Evolutionary conservation across 2,797 vertebrate species (phyloP).

Genomic region (Mormyrops boulengeri): DNA sequence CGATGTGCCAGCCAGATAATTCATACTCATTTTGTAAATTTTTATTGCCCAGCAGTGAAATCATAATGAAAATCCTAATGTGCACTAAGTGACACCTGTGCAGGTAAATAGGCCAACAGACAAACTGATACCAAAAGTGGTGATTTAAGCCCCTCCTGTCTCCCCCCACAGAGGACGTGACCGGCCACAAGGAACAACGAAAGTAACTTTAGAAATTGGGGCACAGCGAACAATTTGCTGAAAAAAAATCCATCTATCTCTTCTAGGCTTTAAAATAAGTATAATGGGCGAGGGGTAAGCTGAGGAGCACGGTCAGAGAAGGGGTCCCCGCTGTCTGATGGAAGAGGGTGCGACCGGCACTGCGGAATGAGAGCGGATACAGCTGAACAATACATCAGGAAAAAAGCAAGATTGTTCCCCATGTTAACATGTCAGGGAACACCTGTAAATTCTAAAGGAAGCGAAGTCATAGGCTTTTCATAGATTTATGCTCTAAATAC

Average conservation of each 20-base stretch:
- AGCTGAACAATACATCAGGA: not conserved
- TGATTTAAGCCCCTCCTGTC: not conserved
- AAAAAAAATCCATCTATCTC: not conserved
- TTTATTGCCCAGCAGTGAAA: not conserved
- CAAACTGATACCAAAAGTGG: not conserved
- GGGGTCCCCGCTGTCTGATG: not conserved
- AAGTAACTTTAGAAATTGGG: slow-evolving; percentile 13
- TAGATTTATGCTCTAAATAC: not conserved
- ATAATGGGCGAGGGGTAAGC: not conserved
- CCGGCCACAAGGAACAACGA: not conserved
- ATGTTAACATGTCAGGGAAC: not conserved
- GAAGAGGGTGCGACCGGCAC: not conserved
- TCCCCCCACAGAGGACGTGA: not conserved
- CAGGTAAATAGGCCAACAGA: not conserved
- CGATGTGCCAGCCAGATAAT: not conserved
- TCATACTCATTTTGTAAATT: not conserved
- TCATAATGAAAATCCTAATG: not conserved
- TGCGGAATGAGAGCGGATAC: not conserved
- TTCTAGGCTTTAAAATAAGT: slow-evolving; percentile 4
- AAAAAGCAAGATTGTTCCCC: slow-evolving; percentile 5
- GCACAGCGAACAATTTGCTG: not conserved
- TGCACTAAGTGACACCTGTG: not conserved
- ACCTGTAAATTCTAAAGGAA: slow-evolving; percentile 2
- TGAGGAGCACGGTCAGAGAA: not conserved
- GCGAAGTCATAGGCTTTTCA: not conserved